These are phyloP conservation scores for Apis laboriosa DNA, from an alignment of 1,140 invertebrate genomes.

Conservation along the genomic window DNA sequence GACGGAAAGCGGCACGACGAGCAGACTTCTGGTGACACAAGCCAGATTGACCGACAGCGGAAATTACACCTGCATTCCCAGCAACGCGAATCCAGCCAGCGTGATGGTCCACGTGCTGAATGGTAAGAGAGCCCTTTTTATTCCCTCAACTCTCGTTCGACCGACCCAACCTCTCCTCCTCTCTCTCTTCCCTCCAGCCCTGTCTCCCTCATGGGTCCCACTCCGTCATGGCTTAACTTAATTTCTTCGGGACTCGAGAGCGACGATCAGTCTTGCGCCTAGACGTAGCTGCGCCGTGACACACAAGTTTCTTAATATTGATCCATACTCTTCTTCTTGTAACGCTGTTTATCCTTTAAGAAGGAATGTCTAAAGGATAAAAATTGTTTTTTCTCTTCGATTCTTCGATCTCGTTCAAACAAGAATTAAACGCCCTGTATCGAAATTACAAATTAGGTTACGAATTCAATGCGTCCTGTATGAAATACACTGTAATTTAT, in stretches of 20 bases:
- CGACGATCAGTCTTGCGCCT: constrained; percentile 50
- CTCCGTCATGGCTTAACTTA: constrained; percentile 32
- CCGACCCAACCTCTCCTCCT: neutral
- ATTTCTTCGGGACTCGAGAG: constrained; percentile 30
- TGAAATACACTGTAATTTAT: neutral
- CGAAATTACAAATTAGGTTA: neutral
- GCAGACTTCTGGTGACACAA: constrained; percentile 93
- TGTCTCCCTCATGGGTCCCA: neutral
- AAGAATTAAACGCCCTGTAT: neutral
- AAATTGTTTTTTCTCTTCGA: neutral
- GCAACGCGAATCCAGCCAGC: constrained; percentile 92
- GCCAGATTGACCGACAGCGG: constrained; percentile 92
- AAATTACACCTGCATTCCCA: constrained; percentile 93
- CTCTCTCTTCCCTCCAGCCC: neutral
- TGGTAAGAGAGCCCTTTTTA: constrained; percentile 84
- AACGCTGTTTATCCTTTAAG: constrained; percentile 29
- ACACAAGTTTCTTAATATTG: constrained; percentile 50
- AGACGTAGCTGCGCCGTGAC: constrained; percentile 46
- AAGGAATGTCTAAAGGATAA: neutral
- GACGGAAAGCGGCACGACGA: constrained; percentile 92
- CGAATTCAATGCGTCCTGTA: neutral
- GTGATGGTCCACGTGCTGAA: constrained; percentile 94
- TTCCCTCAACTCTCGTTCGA: constrained; percentile 17
- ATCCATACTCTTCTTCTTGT: constrained; percentile 33
- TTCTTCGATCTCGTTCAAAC: neutral